Conservation (phyloP, 2,888 invertebrate species). For the Operophtera brumata region DNA sequence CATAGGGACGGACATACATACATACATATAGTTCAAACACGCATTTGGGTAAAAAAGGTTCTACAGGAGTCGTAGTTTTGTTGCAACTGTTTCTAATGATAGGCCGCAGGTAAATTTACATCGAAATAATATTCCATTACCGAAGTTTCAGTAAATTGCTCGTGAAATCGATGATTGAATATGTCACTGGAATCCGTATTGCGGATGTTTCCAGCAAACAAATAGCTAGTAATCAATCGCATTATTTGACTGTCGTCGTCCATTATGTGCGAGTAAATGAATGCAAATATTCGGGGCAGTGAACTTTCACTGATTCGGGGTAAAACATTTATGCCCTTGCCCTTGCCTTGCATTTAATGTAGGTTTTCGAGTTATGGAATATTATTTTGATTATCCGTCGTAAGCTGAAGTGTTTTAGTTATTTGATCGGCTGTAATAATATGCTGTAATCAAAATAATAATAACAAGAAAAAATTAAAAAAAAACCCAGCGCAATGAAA, state of each 20-base stretch:
- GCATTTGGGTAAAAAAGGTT: too few relatives aligned
- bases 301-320: slow-evolving; percentile 39
- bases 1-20: too few relatives aligned
- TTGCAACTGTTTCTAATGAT: background rate
- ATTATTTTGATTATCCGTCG: background rate
- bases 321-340: slow-evolving; percentile 29
- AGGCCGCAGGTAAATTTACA: slow-evolving; percentile 13
- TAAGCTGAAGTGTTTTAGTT: background rate
- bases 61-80: background rate
- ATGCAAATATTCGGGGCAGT: too few relatives aligned
- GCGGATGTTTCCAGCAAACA: slow-evolving; percentile 57
- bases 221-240: slow-evolving; percentile 62
- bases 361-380: slow-evolving; percentile 8
- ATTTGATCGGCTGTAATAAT: too few relatives aligned
- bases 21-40: too few relatives aligned
- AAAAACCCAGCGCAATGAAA: too few relatives aligned
- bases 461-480: too few relatives aligned
- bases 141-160: slow-evolving; percentile 49
- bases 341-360: too few relatives aligned
- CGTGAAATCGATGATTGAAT: slow-evolving; percentile 61
- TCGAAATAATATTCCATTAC: slow-evolving; percentile 40
- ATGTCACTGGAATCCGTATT: slow-evolving; percentile 52
- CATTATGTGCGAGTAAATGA: slow-evolving; percentile 38
- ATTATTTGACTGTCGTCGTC: slow-evolving; percentile 52
- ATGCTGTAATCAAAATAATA: too few relatives aligned